Evolutionary conservation across 2,888 invertebrate species (phyloP), one percentile per base, ranked within the genome.

Genomic region (Amphipyra tragopoginis): DNA sequence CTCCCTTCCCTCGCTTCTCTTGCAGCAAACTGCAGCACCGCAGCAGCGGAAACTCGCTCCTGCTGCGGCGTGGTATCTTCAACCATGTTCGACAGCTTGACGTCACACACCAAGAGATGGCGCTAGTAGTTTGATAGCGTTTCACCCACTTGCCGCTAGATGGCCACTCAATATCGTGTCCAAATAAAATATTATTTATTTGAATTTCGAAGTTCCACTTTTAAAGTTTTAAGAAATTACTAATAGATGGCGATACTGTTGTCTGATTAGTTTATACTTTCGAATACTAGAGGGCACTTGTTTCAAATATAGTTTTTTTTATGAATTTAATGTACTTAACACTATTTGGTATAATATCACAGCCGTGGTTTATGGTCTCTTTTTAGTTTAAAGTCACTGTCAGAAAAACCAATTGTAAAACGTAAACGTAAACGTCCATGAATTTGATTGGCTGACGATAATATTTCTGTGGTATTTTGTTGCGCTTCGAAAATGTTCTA

Each of bases 1-100:
- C 94, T 72, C 0, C 94, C 94, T 64, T 94, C 93, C 34, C 93
- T 77, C 21, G 93, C 92, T 72, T 94, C 94, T 51, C 93, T 83
- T 0, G 94, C 94, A 9, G 94, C 94, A 49, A 90, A 90, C 71
- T 94, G 93, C 2, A 94, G 80, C 5, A 94, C 92, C 0, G 94
- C 94, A 5, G 94, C 92, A 2, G 94, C 94, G 0, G 94, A 93
- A 38, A 93, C 88, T 39, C 91, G 79, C 49, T 82, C 83, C 70
- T 86, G 86, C 77, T 86, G 81, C 65, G 83, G 77, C 49, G 84
- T 72, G 34, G 90, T 89, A 52, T 91, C 93, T 49, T 94, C 94
- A 60, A 93, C 93, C 94, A 94, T 93, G 42, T 65, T 82, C 39
- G 70, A 69, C 65, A 77, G 69, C 64, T 75, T 72, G 65, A 65